Percentiles rank a stretch among this genome's conserved stretches.
These are phyloP conservation scores for Tryphoninae sp. DNA, from an alignment of 2,888 invertebrate genomes.

Conservation along the genomic window DNA sequence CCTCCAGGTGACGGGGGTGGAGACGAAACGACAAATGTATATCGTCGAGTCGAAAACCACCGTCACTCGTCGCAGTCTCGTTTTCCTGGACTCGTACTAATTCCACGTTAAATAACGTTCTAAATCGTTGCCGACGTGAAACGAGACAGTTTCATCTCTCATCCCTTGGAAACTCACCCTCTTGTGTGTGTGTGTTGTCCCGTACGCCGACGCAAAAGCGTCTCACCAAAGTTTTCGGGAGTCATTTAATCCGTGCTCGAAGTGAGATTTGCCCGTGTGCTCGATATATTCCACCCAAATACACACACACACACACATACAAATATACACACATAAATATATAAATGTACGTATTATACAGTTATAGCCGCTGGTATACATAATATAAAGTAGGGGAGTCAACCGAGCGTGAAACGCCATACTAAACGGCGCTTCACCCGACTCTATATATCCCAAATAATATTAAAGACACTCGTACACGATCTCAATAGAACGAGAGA, in stretches of 20 bases:
- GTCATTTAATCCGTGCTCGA: slow-evolving; percentile 67
- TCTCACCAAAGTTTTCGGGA: slow-evolving; percentile 65
- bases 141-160: slow-evolving; percentile 43
- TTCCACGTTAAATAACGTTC: slow-evolving; percentile 74
- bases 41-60: slow-evolving; percentile 20
- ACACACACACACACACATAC: slow-evolving; percentile 1
- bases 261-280: slow-evolving; percentile 54
- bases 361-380: slow-evolving; percentile 32
- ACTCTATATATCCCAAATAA: slow-evolving; percentile 55
- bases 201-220: slow-evolving; percentile 63
- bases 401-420: slow-evolving; percentile 80
- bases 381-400: slow-evolving; percentile 73
- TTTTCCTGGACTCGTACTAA: slow-evolving; percentile 65
- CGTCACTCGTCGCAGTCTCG: slow-evolving; percentile 29
- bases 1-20: slow-evolving; percentile 65
- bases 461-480: slow-evolving; percentile 47
- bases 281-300: slow-evolving; percentile 48
- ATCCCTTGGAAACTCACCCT: slow-evolving; percentile 21
- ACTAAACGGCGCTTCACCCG: slow-evolving; percentile 78
- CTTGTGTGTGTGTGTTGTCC: not conserved
- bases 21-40: slow-evolving; percentile 21
- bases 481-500: slow-evolving; percentile 42
- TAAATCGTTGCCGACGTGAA: slow-evolving; percentile 75
- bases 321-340: not conserved
- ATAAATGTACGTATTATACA: slow-evolving; percentile 29